These are phyloP conservation scores for Mya arenaria DNA, from an alignment of 1,140 invertebrate genomes.

Conservation along the genomic window DNA sequence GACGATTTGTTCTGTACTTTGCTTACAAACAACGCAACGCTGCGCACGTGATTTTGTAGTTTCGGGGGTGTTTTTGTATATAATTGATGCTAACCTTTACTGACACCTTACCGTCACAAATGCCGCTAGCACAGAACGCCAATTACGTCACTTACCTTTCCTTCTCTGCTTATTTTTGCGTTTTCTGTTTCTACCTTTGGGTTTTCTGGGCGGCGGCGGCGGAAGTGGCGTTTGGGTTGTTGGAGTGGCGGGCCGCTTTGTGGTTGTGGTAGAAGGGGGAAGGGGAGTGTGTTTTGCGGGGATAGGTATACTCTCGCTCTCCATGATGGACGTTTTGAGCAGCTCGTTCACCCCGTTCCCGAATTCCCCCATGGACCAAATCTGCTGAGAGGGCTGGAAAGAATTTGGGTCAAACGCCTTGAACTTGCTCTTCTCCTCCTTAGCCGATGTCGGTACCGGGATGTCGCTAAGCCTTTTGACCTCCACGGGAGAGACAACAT, in stretches of 20 bases:
- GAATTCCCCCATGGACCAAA: conserved; percentile 33
- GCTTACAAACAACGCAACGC: too few species aligned
- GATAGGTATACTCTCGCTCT: conserved; percentile 21
- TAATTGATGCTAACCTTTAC: too few species aligned
- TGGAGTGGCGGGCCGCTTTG: background rate
- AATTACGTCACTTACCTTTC: too few species aligned
- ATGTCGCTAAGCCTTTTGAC: background rate
- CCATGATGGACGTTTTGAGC: conserved; percentile 27
- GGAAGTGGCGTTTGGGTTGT: conserved; percentile 11
- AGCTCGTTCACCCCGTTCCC: conserved; percentile 31
- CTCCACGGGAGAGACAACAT: background rate
- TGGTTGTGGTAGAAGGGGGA: background rate
- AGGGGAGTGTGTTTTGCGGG: conserved; percentile 17
- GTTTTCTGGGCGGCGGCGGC: background rate
- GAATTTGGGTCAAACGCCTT: background rate
- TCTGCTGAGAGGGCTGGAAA: conserved; percentile 26
- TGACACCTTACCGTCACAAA: too few species aligned
- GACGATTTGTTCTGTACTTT: too few species aligned
- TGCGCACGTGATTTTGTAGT: too few species aligned
- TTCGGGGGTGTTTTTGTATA: too few species aligned
- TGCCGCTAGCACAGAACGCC: too few species aligned
- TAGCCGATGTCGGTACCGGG: background rate
- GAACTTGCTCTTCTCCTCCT: background rate
- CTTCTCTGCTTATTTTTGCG: too few species aligned
- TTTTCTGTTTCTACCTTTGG: too few species aligned